Evolutionary conservation across 1,140 invertebrate species (phyloP), one percentile per base, ranked within the genome.

Genomic region (Dendroctonus ponderosae): DNA sequence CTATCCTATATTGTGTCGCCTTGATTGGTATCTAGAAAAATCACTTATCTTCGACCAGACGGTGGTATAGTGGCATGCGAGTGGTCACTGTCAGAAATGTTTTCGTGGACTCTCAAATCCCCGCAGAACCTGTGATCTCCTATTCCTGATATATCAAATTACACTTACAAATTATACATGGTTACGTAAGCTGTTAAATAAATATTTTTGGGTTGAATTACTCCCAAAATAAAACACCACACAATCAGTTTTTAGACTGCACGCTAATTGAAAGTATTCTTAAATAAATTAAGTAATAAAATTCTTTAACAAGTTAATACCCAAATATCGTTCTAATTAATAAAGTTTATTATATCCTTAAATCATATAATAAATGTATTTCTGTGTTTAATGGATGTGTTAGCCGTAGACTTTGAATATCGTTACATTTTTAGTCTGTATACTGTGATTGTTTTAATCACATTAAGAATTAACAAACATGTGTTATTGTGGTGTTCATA

Each of bases 161-260:
- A 75, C 73, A 76, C 74, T 75, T 73, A 76, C 69, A 75, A 76
- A 74, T 70, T 71, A 74, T 71, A 72, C 69, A 69, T 72, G 72
- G 70, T 62, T 71, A 70, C 70, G 69, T 72, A 75, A 71, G 66
- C 53, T 63, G 66, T 68, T 68, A 63, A 57, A 38, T 62, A 68
- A 67, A 61, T 54, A 56, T 54, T 67, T 68, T 66, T 66, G 70
- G 66, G 61, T 56, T 63, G 62, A 54, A 62, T 57, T 68, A 62
- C 60, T 58, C 66, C 60, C 59, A 68, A 63, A 68, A 62, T 62
- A 68, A 62, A 77, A 79, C 77, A 77, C 77, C 76, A 77, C 74
- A 76, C 77, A 79, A 79, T 79, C 77, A 79, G 75, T 76, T 77
- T 58, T 72, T 79, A 79, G 77, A 79, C 77, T 79, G 77, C 77